Evolutionary conservation across 2,888 invertebrate genomes (phyloP), one percentile per base, ranked within the genome.

Genomic region (Macrosiphum euphorbiae): DNA sequence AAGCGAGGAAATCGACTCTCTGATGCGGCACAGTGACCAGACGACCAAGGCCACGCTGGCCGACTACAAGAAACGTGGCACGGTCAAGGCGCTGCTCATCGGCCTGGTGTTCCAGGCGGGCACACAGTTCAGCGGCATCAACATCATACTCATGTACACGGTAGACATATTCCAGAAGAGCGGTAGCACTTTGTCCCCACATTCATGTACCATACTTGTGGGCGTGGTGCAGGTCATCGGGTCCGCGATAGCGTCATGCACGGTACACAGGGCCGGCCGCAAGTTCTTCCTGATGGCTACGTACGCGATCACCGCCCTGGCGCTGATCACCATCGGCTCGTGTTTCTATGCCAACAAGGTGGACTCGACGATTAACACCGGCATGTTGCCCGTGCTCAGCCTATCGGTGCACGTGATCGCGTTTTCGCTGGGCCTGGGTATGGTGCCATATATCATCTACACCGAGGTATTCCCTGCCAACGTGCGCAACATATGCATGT

Each of bases 401-500:
- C 95, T 96, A 52, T 95, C 96, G 90, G 26, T 96, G 4, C 96
- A 96, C 95, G 96, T 96, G 94, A 96, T 96, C 95, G 95, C 95
- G 7, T 96, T 96, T 95, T 96, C 96, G 95, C 95, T 95, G 0
- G 96, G 96, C 8, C 96, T 96, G 41, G 96, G 96, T 0, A 96
- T 95, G 3, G 95, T 96, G 2, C 96, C 96, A 0, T 96, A 96
- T 61, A 96, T 96, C 13, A 94, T 96, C 20, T 95, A 96, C 87
- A 96, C 96, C 61, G 96, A 96, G 95, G 95, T 96, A 0, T 96
- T 96, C 94, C 94, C 96, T 24, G 96, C 96, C 11, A 96, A 96
- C 95, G 96, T 96, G 92, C 95, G 95, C 47, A 95, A 95, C 35
- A 87, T 96, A 78, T 96, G 96, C 0, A 96, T 96, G 8, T 96